Percentiles rank a stretch among this genome's conserved stretches.
Evolutionary conservation across 2,797 vertebrate species (phyloP).

Genomic region (Pangasius krempfi): DNA sequence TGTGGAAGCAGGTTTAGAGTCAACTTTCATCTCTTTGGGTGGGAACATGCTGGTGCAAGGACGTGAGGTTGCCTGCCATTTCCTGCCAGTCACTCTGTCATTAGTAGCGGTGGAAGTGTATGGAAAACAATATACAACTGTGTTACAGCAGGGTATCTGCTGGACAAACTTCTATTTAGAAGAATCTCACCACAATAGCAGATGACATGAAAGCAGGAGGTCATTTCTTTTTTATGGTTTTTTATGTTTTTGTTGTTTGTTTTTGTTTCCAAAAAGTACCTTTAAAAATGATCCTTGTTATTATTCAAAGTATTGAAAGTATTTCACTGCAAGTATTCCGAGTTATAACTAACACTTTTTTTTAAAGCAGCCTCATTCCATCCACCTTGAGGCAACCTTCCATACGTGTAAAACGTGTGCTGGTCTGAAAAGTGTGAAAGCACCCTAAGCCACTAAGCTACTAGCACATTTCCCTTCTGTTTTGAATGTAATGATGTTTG

Average conservation of each 20-base stretch:
- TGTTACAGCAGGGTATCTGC: background rate
- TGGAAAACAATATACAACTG: background rate
- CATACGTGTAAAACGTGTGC: background rate
- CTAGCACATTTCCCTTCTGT: background rate
- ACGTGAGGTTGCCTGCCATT: slow-evolving; percentile 27
- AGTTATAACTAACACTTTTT: background rate
- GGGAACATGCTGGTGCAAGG: slow-evolving; percentile 65
- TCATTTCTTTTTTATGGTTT: background rate
- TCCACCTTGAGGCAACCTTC: background rate
- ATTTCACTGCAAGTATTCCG: background rate
- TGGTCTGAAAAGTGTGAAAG: background rate
- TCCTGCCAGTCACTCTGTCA: background rate
- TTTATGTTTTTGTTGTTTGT: background rate
- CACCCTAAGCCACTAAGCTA: background rate
- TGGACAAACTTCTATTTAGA: background rate
- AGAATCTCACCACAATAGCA: background rate
- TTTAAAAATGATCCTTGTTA: background rate
- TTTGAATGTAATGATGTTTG: background rate
- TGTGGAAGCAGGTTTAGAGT: slow-evolving; percentile 67
- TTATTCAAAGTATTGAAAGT: background rate
- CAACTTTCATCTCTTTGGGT: slow-evolving; percentile 76
- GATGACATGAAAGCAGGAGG: no score
- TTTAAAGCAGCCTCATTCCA: background rate
- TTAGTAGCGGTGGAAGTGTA: background rate
- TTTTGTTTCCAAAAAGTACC: background rate